Evolutionary conservation across 2,113 vertebrate species (phyloP).

Genomic region (Maylandia zebra): DNA sequence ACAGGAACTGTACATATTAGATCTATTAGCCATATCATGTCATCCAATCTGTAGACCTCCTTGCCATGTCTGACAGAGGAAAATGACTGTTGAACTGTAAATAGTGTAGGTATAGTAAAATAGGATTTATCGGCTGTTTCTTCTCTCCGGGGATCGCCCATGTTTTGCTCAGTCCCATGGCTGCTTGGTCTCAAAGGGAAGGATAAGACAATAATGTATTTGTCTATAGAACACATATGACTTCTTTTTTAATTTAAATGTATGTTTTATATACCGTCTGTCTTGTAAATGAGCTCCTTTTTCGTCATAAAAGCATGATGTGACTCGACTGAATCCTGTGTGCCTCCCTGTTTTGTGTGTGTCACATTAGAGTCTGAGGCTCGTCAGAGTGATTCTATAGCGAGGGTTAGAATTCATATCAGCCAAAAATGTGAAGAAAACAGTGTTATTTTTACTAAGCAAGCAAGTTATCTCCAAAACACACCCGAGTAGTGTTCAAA

Average conservation of each 20-base stretch:
- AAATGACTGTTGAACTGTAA: constrained; percentile 69
- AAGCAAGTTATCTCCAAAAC: neutral
- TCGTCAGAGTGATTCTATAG: neutral
- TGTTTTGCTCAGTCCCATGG: constrained; percentile 62
- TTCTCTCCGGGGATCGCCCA: constrained; percentile 44
- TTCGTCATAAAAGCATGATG: constrained; percentile 77
- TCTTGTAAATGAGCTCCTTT: constrained; percentile 67
- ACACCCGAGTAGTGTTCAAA: neutral
- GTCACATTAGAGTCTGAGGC: neutral
- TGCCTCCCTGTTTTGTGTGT: constrained; percentile 9
- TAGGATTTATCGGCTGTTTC: constrained; percentile 48
- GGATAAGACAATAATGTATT: constrained; percentile 49
- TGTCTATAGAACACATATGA: constrained; percentile 51
- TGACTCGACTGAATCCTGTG: constrained; percentile 40
- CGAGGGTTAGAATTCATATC: neutral
- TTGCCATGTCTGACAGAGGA: constrained; percentile 69
- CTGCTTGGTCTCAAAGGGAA: constrained; percentile 49
- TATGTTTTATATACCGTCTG: constrained; percentile 75
- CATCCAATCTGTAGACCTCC: constrained; percentile 64
- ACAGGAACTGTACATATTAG: constrained; percentile 60
- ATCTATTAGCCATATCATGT: constrained; percentile 63
- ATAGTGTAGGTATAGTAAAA: constrained; percentile 61
- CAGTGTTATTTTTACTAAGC: neutral
- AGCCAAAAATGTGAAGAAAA: neutral
- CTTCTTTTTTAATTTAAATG: constrained; percentile 62